phyloP scores from a whole-genome alignment of 2,113 vertebrate species.

The Oncorhynchus keta region DNA sequence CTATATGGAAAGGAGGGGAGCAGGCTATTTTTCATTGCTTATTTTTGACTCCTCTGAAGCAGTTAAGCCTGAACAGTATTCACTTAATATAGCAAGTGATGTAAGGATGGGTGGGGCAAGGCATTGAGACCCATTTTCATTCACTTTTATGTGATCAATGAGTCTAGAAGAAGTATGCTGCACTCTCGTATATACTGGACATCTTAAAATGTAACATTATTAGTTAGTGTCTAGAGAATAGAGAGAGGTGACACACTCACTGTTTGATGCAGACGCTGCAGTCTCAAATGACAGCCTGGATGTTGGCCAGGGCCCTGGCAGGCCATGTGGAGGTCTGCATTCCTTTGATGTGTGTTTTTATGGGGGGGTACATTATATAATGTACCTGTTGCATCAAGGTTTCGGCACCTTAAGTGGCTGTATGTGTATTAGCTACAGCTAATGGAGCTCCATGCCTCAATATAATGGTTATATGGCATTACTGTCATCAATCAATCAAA shows the following conservation, averaged over 20 bases:
- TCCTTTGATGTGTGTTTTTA: neutral
- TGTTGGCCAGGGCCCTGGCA: conserved; percentile 11
- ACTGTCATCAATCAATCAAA: too few species aligned
- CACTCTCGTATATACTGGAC: neutral
- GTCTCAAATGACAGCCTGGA: conserved; percentile 13
- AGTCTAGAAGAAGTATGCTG: too few species aligned
- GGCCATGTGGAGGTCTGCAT: neutral
- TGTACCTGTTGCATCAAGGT: too few species aligned
- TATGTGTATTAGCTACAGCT: neutral
- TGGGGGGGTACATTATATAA: too few species aligned
- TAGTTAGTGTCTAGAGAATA: neutral
- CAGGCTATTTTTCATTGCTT: neutral
- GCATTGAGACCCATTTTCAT: neutral
- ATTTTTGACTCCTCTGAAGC: neutral
- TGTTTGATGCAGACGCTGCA: neutral
- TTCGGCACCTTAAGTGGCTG: neutral
- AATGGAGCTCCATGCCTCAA: neutral
- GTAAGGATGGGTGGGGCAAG: neutral
- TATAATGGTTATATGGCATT: neutral
- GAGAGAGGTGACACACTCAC: neutral
- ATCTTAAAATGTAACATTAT: neutral
- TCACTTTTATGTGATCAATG: neutral
- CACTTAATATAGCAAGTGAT: neutral
- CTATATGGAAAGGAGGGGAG: neutral
- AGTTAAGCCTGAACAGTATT: neutral